Percentiles rank a stretch among this genome's conserved stretches.
phyloP scores from a whole-genome alignment of 2,888 invertebrate species.

The Zhuqinia jingwanae region DNA sequence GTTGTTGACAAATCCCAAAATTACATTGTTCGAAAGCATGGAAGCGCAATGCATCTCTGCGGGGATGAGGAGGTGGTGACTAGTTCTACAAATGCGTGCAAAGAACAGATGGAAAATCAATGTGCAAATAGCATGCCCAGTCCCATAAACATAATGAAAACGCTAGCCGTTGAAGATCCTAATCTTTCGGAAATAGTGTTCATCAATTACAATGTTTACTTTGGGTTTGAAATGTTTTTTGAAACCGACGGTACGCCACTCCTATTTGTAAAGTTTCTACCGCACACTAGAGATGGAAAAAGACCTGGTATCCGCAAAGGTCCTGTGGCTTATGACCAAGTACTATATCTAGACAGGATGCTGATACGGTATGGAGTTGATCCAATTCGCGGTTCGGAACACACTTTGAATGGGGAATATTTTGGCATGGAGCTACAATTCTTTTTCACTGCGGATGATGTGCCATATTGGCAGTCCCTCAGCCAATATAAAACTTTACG shows the following conservation, averaged over 20 bases:
- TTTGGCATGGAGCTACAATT: constrained; percentile 56
- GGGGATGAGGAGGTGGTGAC: too few relatives aligned
- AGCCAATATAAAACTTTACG: constrained; percentile 19
- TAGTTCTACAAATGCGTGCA: too few relatives aligned
- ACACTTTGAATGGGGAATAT: not conserved
- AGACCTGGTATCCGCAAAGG: constrained; percentile 46
- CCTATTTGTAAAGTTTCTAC: constrained; percentile 43
- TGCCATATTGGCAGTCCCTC: constrained; percentile 43
- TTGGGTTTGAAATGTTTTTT: constrained; percentile 60
- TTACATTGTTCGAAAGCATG: not conserved
- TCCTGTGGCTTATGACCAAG: not conserved
- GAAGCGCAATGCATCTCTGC: constrained; percentile 37
- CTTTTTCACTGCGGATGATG: constrained; percentile 27
- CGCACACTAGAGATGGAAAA: not conserved
- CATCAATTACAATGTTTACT: constrained; percentile 33
- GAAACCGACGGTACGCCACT: constrained; percentile 65
- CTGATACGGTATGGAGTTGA: constrained; percentile 4
- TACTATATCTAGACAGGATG: constrained; percentile 30
- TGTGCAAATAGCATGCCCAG: constrained; percentile 32
- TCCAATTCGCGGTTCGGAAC: constrained; percentile 14
- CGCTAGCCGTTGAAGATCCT: constrained; percentile 15
- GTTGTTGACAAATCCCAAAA: not conserved
- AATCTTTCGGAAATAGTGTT: constrained; percentile 38
- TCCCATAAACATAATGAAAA: constrained; percentile 45
- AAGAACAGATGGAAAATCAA: not conserved